A percentile compares a stretch with the other conserved stretches of the same genome.
Evolutionary conservation across 2,888 invertebrate genomes (phyloP).

Genomic region (Leucophora obtusa): DNA sequence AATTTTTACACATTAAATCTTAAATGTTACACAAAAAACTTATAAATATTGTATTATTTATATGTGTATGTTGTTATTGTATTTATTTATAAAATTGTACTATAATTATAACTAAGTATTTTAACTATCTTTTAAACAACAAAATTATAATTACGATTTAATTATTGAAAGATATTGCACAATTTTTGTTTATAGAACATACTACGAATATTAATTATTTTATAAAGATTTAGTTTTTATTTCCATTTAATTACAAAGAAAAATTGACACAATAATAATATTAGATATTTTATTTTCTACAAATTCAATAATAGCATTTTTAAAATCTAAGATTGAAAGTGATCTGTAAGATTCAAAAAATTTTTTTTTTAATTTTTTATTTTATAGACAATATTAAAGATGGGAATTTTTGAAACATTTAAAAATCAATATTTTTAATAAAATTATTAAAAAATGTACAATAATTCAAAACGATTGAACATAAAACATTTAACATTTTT

Average conservation of each 20-base stretch:
- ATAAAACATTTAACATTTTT: no score
- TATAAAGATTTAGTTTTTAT: slow-evolving; percentile 28
- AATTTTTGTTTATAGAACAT: slow-evolving; percentile 6
- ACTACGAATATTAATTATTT: slow-evolving; percentile 14
- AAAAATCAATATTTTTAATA: no score
- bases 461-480: no score
- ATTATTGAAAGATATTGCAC: slow-evolving; percentile 8
- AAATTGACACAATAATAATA: slow-evolving; percentile 58
- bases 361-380: neutral
- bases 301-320: neutral
- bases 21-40: slow-evolving; percentile 30
- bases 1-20: slow-evolving; percentile 60
- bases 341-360: neutral
- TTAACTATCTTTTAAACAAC: slow-evolving; percentile 53
- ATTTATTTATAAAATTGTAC: slow-evolving; percentile 51
- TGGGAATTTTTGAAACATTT: no score
- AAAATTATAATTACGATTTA: no score
- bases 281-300: slow-evolving; percentile 12
- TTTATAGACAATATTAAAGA: neutral
- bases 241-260: slow-evolving; percentile 50
- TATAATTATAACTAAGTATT: slow-evolving; percentile 24
- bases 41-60: neutral
- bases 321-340: neutral
- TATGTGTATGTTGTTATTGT: no score
- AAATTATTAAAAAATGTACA: no score